Conservation (phyloP, 2,113 vertebrate species). For the Brachyhypopomus occidentalis region DNA sequence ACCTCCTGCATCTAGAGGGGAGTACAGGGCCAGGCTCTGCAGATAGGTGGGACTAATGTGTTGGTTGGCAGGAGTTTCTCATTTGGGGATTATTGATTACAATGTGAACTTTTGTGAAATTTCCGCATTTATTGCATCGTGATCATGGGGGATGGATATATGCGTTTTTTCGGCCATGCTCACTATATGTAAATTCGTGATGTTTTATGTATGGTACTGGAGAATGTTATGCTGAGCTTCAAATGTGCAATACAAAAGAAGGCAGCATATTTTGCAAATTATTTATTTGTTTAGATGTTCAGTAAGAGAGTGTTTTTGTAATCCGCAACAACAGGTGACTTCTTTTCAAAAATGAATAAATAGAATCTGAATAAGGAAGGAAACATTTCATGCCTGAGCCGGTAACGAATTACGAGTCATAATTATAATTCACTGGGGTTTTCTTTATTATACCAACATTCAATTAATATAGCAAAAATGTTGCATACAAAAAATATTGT, state of each 20-base stretch:
- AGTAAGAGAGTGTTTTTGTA: neutral
- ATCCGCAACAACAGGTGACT: conserved; percentile 33
- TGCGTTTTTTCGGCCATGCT: too few relatives aligned
- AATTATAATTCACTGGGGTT: conserved; percentile 27
- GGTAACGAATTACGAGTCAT: conserved; percentile 19
- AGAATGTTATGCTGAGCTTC: conserved; percentile 1
- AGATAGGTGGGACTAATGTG: too few relatives aligned
- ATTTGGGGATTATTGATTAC: too few relatives aligned
- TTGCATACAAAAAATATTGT: conserved; percentile 10
- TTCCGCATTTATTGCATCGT: too few relatives aligned
- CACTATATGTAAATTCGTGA: neutral
- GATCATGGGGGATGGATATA: too few relatives aligned
- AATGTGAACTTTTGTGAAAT: too few relatives aligned
- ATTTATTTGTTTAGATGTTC: conserved; percentile 26
- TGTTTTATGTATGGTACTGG: neutral
- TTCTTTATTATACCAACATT: conserved; percentile 5
- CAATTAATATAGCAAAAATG: conserved; percentile 25
- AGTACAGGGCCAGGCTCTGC: too few relatives aligned
- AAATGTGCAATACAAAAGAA: neutral
- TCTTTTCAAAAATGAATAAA: neutral
- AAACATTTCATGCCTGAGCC: conserved; percentile 19
- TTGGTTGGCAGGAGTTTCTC: too few relatives aligned
- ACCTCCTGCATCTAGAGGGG: too few relatives aligned
- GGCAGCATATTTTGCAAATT: neutral
- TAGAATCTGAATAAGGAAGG: neutral